Percentiles rank a stretch among this genome's conserved stretches.
These are phyloP conservation scores for Aldrovandia affinis DNA, from an alignment of 2,797 vertebrate genomes.

Conservation along the genomic window DNA sequence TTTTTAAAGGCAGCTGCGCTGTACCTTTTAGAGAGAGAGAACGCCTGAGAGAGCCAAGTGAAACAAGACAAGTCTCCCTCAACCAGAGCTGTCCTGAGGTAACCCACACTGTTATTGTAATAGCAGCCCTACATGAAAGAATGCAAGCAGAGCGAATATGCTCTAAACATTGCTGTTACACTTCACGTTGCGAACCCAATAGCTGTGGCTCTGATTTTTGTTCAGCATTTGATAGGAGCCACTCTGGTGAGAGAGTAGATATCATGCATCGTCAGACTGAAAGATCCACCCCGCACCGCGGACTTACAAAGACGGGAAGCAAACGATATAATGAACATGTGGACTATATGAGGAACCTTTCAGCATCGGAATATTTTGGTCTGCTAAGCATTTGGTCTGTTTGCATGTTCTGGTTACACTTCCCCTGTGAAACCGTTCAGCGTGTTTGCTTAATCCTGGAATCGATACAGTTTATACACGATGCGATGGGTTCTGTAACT, in stretches of 20 bases:
- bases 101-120: slow-evolving; percentile 76
- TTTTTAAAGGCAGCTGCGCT: slow-evolving; percentile 36
- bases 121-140: slow-evolving; percentile 71
- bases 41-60: slow-evolving; percentile 65
- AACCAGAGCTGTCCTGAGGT: slow-evolving; percentile 70
- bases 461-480: neutral
- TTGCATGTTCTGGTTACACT: neutral
- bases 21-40: slow-evolving; percentile 64
- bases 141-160: slow-evolving; percentile 70
- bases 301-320: neutral
- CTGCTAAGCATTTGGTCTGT: neutral
- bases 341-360: neutral
- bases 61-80: slow-evolving; percentile 71
- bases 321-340: neutral
- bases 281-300: neutral
- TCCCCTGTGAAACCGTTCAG: neutral
- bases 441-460: neutral
- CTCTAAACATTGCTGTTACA: slow-evolving; percentile 71
- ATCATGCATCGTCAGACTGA: neutral
- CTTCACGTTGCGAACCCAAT: slow-evolving; percentile 56
- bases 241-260: slow-evolving; percentile 32
- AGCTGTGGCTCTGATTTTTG: slow-evolving; percentile 48
- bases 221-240: slow-evolving; percentile 33
- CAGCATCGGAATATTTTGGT: neutral
- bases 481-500: neutral